phyloP scores from a whole-genome alignment of 2,888 invertebrate genomes.

The Cheilosia vulpina region DNA sequence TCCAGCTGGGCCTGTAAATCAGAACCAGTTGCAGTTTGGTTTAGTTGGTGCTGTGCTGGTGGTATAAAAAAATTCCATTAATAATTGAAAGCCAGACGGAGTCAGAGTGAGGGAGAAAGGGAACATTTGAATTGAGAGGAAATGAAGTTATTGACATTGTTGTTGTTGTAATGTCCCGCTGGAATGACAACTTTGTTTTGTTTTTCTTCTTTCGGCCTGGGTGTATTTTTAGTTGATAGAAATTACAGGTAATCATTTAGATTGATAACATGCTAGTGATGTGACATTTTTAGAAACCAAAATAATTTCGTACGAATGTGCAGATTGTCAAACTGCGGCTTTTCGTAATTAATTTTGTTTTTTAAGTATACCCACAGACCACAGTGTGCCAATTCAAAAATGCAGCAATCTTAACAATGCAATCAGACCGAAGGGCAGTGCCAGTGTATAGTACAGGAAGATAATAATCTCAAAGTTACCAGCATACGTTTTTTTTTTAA shows the following conservation, averaged over 20 bases:
- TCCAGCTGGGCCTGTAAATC: slow-evolving; percentile 66
- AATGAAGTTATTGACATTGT: not conserved
- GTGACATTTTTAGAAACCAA: too few species aligned
- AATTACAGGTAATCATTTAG: not conserved
- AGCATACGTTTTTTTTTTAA: not conserved
- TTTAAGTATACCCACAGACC: too few species aligned
- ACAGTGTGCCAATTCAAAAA: too few species aligned
- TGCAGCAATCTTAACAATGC: too few species aligned
- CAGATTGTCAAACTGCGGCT: too few species aligned
- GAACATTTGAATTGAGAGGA: slow-evolving; percentile 17
- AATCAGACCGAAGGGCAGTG: not conserved
- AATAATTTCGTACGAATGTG: too few species aligned
- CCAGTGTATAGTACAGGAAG: not conserved
- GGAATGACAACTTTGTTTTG: not conserved
- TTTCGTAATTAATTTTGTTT: too few species aligned
- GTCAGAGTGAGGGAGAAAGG: not conserved
- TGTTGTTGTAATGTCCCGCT: not conserved
- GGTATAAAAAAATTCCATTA: slow-evolving; percentile 33
- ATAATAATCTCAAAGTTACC: not conserved
- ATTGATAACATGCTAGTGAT: not conserved
- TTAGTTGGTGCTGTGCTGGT: not conserved
- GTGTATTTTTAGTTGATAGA: not conserved
- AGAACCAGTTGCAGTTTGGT: slow-evolving; percentile 58
- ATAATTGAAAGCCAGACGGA: not conserved
- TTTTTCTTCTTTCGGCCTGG: too few species aligned